Base-by-base conservation (phyloP, 1,140 invertebrate genomes). In the Ceratitis capitata region DNA sequence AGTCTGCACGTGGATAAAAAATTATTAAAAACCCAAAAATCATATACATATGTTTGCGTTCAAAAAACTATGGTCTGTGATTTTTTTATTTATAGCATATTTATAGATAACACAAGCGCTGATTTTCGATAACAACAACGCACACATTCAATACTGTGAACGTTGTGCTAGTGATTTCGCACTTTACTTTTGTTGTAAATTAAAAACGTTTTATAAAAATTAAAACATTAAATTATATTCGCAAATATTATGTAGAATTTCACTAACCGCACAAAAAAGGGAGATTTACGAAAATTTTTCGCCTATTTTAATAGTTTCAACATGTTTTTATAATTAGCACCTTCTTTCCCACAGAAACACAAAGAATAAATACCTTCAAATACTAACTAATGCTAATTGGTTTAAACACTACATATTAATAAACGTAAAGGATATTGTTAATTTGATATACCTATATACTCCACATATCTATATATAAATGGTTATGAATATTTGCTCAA, bases 171-270 rank as follows among this genome's bases (percentile, higher is more conserved):
- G n/a, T n/a, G n/a, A n/a, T n/a, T n/a, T n/a, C n/a, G n/a, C n/a
- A n/a, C n/a, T n/a, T n/a, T n/a, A n/a, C n/a, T 23, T 56, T 56
- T 56, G n/a, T 56, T n/a, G 51, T n/a, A 6, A 56, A 56, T 56
- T 51, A 19, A 56, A 56, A 56, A 23, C 9, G 19, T n/a, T 56
- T 56, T n/a, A n/a, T 23, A 61, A 61, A 26, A 10, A 26, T 12
- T 26, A 61, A 61, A 29, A 6, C 7, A 69, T 39, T 69, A 69
- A 69, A 69, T n/a, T 69, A 19, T 7, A 19, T 35, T 19, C 6
- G 61, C 61, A 69, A 69, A 69, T 69, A 69, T 69, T 69, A 69
- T 19, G 61, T 19, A 69, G 61, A 39, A 35, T 69, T 53, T 53
- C 51, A 53, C 51, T 53, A n/a, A n/a, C n/a, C n/a, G 58, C 26